These are phyloP conservation scores for Kryphioiulus occultus DNA, from an alignment of 2,888 invertebrate species.

Conservation along the genomic window DNA sequence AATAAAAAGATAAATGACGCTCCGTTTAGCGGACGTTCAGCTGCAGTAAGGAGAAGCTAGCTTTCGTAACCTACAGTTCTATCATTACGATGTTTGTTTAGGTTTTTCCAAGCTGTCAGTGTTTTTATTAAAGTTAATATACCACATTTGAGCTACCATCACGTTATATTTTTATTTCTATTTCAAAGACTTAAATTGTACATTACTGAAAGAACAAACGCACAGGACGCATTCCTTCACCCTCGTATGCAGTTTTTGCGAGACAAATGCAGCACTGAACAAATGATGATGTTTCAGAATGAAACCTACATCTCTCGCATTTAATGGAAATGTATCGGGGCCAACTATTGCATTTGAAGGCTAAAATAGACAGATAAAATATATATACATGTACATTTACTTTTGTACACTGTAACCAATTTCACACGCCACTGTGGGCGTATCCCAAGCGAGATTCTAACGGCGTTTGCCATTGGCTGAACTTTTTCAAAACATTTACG, in stretches of 20 bases:
- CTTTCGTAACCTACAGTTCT: neutral
- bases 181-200: too few species aligned
- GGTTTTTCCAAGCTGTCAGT: neutral
- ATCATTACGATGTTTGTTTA: neutral
- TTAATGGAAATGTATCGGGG: too few species aligned
- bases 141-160: too few species aligned
- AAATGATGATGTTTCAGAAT: too few species aligned
- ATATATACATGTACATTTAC: neutral
- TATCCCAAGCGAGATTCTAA: neutral
- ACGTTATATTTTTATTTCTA: too few species aligned
- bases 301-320: too few species aligned
- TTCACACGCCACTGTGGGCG: neutral
- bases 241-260: too few species aligned
- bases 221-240: too few species aligned
- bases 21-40: neutral
- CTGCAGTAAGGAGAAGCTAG: neutral
- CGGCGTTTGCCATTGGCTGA: neutral
- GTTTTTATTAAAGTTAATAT: neutral
- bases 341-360: too few species aligned
- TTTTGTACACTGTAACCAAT: neutral
- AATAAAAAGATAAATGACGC: neutral
- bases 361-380: too few species aligned
- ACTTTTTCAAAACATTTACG: constrained; percentile 42
- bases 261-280: too few species aligned
- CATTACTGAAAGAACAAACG: neutral